These are phyloP conservation scores for Lamellibrachia columna DNA, from an alignment of 2,888 invertebrate genomes.

Conservation along the genomic window DNA sequence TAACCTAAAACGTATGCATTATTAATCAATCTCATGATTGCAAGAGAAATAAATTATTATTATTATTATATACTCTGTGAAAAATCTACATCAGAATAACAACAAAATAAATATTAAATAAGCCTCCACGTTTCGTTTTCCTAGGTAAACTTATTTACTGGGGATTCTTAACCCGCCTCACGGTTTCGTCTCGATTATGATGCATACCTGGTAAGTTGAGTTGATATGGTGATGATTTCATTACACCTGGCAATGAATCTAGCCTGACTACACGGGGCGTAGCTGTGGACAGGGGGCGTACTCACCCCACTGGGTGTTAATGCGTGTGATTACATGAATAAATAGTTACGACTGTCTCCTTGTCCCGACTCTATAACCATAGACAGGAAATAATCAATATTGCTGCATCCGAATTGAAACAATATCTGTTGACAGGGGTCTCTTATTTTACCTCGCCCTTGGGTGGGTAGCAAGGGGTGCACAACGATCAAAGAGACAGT, in stretches of 20 bases:
- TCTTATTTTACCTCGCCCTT: neutral
- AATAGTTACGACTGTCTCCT: neutral
- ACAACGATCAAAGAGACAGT: neutral
- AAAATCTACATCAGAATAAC: neutral
- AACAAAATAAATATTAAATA: neutral
- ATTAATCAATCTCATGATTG: no score
- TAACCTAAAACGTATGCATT: no score
- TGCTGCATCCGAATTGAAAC: neutral
- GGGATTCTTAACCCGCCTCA: neutral
- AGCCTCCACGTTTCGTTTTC: neutral
- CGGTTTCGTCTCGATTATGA: neutral
- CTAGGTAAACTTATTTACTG: neutral
- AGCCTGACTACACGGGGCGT: neutral
- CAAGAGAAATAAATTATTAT: no score
- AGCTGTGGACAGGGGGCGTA: neutral
- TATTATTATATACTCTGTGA: neutral
- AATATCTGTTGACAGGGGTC: neutral
- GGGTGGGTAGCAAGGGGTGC: neutral
- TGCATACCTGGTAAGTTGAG: neutral
- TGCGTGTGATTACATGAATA: slow-evolving; percentile 2
- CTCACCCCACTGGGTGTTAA: neutral
- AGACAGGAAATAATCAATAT: slow-evolving; percentile 10
- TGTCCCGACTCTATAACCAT: neutral
- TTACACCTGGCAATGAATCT: neutral
- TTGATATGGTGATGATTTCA: neutral